Evolutionary conservation across 2,888 invertebrate genomes (phyloP).

Genomic region (Furcula furcula): DNA sequence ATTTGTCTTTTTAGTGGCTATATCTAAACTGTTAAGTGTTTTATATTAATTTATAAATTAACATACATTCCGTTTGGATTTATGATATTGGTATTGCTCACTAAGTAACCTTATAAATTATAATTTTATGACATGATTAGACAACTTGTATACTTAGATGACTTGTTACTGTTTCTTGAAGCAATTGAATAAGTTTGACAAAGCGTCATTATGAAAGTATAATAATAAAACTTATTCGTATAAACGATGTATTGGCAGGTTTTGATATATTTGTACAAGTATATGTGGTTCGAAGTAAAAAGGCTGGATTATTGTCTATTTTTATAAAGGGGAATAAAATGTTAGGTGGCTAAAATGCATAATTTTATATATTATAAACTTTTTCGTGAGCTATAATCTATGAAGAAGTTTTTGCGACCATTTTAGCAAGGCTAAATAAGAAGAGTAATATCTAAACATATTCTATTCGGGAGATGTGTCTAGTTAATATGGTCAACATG

Average conservation of each 20-base stretch:
- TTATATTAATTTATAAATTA: too few relatives aligned
- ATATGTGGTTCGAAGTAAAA: conserved; percentile 34
- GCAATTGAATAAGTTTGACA: conserved; percentile 26
- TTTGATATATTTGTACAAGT: conserved; percentile 65
- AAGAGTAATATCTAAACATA: conserved; percentile 3
- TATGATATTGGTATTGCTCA: too few relatives aligned
- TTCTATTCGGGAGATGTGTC: conserved; percentile 2
- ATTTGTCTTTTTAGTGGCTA: too few relatives aligned
- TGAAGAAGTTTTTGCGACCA: conserved; percentile 24
- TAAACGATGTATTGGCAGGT: conserved; percentile 46
- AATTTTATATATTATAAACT: conserved; percentile 42
- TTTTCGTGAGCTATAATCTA: conserved; percentile 31
- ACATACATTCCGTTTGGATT: too few relatives aligned
- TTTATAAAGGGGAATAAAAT: conserved; percentile 62
- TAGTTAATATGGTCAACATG: conserved; percentile 24
- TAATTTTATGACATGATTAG: too few relatives aligned
- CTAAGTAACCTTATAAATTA: too few relatives aligned
- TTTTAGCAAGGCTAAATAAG: conserved; percentile 5
- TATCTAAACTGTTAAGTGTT: too few relatives aligned
- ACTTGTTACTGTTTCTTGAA: too few relatives aligned
- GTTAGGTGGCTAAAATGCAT: conserved; percentile 74
- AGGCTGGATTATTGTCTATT: conserved; percentile 61
- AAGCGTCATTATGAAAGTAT: conserved; percentile 19
- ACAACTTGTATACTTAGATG: too few relatives aligned
- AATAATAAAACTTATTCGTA: conserved; percentile 40